Percentiles rank a stretch among this genome's conserved stretches.
Evolutionary conservation across 1,140 invertebrate genomes (phyloP).

Genomic region (Trypoxylus dichotomus): DNA sequence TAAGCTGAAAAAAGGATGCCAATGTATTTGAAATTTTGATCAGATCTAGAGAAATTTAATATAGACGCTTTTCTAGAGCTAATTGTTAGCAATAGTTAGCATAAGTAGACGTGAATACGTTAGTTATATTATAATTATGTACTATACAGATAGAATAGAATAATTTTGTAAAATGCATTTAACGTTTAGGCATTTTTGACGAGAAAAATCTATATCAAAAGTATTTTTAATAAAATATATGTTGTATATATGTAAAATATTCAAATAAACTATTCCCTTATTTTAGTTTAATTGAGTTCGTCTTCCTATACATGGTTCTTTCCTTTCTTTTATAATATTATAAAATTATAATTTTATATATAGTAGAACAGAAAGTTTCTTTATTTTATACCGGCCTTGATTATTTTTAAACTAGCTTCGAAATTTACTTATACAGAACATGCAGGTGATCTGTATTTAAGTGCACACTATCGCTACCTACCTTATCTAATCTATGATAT

Average conservation of each 20-base stretch:
- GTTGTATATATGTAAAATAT: slow-evolving; percentile 4
- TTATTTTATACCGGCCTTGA: no score
- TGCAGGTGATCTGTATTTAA: no score
- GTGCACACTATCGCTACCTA: no score
- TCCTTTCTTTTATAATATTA: no score
- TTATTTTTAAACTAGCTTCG: no score
- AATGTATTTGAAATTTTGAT: background rate
- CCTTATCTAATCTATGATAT: no score
- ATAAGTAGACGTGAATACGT: background rate
- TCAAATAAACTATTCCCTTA: background rate
- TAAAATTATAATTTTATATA: no score
- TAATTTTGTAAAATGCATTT: slow-evolving; percentile 4
- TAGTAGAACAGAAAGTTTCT: no score
- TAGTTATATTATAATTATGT: background rate
- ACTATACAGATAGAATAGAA: background rate
- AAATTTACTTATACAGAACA: no score
- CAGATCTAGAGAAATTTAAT: background rate
- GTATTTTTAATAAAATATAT: background rate
- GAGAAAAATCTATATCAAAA: background rate
- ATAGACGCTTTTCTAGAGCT: background rate
- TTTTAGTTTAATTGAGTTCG: background rate
- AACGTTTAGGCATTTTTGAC: background rate
- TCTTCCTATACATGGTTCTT: background rate
- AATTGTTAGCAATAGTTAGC: background rate
- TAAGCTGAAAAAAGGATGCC: no score